These are phyloP conservation scores for Pelvicachromis taeniatus DNA, from an alignment of 2,113 vertebrate species.

Conservation along the genomic window DNA sequence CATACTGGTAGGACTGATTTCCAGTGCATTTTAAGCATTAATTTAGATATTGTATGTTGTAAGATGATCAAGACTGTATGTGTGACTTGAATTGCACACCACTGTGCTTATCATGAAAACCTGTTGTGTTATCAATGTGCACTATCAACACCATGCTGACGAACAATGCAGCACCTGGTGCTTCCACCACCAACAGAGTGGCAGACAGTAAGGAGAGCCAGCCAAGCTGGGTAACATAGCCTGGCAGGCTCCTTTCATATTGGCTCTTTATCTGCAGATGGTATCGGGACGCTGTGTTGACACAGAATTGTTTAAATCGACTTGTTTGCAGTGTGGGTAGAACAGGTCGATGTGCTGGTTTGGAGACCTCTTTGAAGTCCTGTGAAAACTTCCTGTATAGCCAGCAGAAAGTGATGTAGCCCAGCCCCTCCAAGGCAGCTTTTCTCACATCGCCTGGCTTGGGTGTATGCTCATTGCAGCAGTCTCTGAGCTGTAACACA, in stretches of 20 bases:
- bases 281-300: constrained; percentile 34
- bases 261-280: constrained; percentile 24
- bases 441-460: not conserved
- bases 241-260: constrained; percentile 13
- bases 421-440: not conserved
- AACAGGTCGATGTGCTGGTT: constrained; percentile 7
- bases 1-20: not conserved
- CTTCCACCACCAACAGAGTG: not conserved
- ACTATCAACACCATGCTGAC: not conserved
- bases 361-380: constrained; percentile 24
- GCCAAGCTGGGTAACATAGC: not conserved
- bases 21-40: not conserved
- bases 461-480: not conserved
- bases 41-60: not conserved
- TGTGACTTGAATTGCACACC: not conserved
- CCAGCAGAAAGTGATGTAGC: constrained; percentile 1
- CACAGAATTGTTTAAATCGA: constrained; percentile 47
- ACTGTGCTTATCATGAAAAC: not conserved
- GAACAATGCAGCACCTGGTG: constrained; percentile 40
- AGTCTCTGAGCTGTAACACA: constrained; percentile 5
- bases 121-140: not conserved
- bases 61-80: not conserved
- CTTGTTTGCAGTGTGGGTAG: constrained; percentile 46
- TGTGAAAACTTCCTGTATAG: constrained; percentile 28
- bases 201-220: not conserved